These are phyloP conservation scores for Morphnarchus princeps DNA, from an alignment of 2,113 vertebrate genomes.

Conservation along the genomic window DNA sequence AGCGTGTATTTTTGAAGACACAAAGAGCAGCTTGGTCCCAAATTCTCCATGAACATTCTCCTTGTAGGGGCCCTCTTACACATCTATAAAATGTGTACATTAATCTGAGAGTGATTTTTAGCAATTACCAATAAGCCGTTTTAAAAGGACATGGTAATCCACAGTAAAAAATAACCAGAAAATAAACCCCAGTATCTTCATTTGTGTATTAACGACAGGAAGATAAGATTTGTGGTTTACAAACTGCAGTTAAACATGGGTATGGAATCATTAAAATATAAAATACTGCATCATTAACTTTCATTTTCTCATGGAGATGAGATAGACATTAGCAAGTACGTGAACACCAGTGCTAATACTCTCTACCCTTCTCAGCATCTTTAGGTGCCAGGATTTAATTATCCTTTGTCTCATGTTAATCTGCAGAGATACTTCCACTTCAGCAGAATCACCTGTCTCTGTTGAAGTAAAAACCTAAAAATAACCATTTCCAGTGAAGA, in stretches of 20 bases:
- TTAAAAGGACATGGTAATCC: neutral
- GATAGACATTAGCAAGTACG: neutral
- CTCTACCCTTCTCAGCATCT: neutral
- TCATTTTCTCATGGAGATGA: neutral
- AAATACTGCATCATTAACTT: neutral
- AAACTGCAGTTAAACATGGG: neutral
- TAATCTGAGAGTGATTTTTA: neutral
- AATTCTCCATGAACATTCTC: neutral
- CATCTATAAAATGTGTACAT: neutral
- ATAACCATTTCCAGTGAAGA: neutral
- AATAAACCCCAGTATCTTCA: neutral
- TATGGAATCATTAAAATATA: neutral
- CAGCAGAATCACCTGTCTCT: neutral
- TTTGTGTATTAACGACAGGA: neutral
- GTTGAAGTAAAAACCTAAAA: neutral
- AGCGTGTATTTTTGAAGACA: neutral
- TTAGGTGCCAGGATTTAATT: neutral
- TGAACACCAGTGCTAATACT: neutral
- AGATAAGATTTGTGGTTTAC: neutral
- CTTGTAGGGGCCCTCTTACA: neutral
- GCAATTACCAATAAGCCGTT: neutral
- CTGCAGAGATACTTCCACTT: neutral
- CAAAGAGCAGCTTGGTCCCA: neutral
- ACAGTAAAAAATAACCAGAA: neutral
- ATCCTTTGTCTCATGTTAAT: neutral